phyloP scores from a whole-genome alignment of 1,140 invertebrate species.

The Glossosoma conforme region DNA sequence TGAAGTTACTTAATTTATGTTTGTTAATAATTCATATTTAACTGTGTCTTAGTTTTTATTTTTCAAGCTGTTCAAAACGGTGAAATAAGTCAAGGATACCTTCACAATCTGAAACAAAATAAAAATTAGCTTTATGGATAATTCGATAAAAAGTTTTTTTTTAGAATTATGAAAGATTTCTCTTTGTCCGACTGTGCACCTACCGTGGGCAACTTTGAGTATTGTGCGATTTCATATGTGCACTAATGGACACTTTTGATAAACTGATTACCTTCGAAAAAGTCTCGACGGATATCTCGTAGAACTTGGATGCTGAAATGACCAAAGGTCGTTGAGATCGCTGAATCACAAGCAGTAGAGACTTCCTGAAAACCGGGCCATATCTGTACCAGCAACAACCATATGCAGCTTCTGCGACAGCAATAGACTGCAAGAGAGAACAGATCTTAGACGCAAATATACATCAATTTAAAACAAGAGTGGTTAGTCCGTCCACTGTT shows the following conservation, averaged over 20 bases:
- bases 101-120: conserved; percentile 14
- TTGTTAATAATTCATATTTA: too few species aligned
- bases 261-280: background rate
- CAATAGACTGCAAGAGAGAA: background rate
- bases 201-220: background rate
- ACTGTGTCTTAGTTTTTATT: too few species aligned
- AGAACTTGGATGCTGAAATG: background rate
- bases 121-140: background rate
- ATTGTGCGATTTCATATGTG: background rate
- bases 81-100: conserved; percentile 9
- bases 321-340: background rate
- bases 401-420: background rate
- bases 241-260: background rate
- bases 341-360: background rate
- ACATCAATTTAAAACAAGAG: background rate
- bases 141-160: background rate
- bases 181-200: background rate
- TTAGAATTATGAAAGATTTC: background rate
- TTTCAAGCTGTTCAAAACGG: conserved; percentile 7
- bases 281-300: background rate
- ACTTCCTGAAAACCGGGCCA: background rate
- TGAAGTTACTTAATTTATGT: too few species aligned
- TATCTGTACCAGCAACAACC: background rate
- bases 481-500: background rate
- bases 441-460: background rate